phyloP scores from a whole-genome alignment of 2,888 invertebrate genomes.

The Spilosoma lubricipeda region DNA sequence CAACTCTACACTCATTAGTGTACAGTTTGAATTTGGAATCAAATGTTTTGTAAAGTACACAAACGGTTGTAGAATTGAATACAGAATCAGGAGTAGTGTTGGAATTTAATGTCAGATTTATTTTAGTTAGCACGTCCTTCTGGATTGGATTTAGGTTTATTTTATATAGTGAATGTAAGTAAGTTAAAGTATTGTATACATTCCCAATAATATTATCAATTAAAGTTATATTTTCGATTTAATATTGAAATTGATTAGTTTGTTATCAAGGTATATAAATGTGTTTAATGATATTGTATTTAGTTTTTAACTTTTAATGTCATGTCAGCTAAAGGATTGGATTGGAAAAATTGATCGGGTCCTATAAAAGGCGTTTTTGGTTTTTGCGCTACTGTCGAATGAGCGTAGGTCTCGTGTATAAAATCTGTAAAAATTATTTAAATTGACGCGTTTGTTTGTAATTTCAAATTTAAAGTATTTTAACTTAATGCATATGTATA shows the following conservation, averaged over 20 bases:
- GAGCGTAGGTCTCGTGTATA: too few relatives aligned
- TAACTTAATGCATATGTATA: too few relatives aligned
- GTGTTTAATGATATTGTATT: not conserved
- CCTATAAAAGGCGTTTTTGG: too few relatives aligned
- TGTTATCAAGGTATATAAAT: not conserved
- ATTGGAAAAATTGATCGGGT: too few relatives aligned
- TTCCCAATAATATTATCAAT: not conserved
- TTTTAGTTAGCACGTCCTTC: not conserved
- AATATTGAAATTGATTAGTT: not conserved
- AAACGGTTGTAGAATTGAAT: not conserved
- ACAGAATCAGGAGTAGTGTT: not conserved
- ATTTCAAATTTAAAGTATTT: too few relatives aligned
- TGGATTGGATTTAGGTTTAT: not conserved
- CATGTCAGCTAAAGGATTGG: not conserved
- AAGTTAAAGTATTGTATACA: not conserved
- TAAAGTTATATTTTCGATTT: not conserved
- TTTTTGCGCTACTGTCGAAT: too few relatives aligned
- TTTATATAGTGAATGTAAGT: not conserved
- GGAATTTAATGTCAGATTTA: not conserved
- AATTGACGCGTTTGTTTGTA: too few relatives aligned
- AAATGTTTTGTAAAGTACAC: too few relatives aligned
- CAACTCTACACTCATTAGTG: too few relatives aligned
- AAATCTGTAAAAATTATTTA: too few relatives aligned
- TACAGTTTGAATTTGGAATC: not conserved
- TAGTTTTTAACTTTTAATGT: not conserved